Base-by-base conservation (phyloP, 2,113 vertebrate genomes). In the Entomyzon cyanotis region DNA sequence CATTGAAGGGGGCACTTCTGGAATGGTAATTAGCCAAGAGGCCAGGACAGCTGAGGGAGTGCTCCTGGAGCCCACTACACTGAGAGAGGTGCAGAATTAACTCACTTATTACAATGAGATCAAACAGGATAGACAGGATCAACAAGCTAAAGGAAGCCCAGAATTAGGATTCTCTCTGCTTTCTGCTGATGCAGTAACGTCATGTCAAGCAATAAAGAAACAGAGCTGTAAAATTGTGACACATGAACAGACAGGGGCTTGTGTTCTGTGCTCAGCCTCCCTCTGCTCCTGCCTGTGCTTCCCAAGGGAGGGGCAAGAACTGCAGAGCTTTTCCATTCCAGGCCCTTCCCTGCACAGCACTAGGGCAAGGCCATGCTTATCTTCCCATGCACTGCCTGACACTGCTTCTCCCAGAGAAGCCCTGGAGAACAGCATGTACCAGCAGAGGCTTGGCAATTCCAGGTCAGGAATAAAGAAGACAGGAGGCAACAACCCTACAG, bases 21-120 rank as follows among this genome's bases (percentile, higher is more conserved):
- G 93, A 78, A 95, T 82, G 73, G 94, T 91, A 95, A 93, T 97
- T 77, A 94, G 84, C 90, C 79, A 82, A 78, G 68, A 82, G 55
- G 56, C 35, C 42, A 44, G 71, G 53, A 82, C 46, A 84, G 95
- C 93, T 84, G 81, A 92, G 44, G n/a, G 71, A 91, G 41, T 2
- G n/a, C 44, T 60, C 70, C 82, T 74, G 82, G 81, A 89, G 68
- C 58, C 30, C 16, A 0, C 81, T 62, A 7, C 8, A 9, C 14
- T 41, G 52, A 35, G 56, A 52, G 52, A 64, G 22, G 53, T 11
- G 33, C 12, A 84, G 80, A 76, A 90, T 70, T 62, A 67, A 74
- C 58, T 53, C 37, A 14, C 50, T 81, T 53, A 17, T 55, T 56
- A 13, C 59, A 52, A 24, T 23, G 1, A 49, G 16, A 33, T 41